Conservation (phyloP, 2,797 vertebrate genomes). For the Pampus argenteus region DNA sequence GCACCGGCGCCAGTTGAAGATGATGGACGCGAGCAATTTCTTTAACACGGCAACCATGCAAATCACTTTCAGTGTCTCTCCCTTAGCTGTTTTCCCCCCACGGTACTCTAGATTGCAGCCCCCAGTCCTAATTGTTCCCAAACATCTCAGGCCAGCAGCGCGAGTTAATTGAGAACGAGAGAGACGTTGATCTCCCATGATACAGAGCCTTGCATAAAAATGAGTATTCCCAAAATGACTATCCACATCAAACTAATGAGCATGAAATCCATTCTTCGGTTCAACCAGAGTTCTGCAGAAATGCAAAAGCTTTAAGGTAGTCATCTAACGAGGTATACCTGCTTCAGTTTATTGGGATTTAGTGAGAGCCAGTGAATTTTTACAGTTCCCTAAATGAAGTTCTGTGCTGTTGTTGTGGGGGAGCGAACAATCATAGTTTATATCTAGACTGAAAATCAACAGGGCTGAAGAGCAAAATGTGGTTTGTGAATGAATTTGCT, state of each 20-base stretch:
- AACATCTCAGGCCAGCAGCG: conserved; percentile 66
- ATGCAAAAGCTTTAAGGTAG: not conserved
- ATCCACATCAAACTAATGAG: conserved; percentile 36
- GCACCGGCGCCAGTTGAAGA: conserved; percentile 64
- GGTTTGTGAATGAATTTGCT: not conserved
- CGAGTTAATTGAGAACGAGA: conserved; percentile 71
- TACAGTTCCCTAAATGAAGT: not conserved
- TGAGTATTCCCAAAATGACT: conserved; percentile 55
- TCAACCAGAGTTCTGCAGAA: conserved; percentile 13
- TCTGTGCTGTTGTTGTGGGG: not conserved
- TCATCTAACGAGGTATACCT: conserved; percentile 1
- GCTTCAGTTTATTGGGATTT: not conserved
- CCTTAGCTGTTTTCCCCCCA: conserved; percentile 57
- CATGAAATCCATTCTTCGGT: conserved; percentile 19
- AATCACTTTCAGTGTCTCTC: conserved; percentile 69
- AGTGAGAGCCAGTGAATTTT: not conserved
- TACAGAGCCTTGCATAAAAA: conserved; percentile 58
- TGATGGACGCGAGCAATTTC: conserved; percentile 80
- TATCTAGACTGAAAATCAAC: not conserved
- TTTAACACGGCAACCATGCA: conserved; percentile 70
- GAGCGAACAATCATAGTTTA: not conserved
- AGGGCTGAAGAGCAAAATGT: not conserved
- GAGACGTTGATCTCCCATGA: conserved; percentile 69
- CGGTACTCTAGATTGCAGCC: conserved; percentile 70
- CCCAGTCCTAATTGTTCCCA: conserved; percentile 76